These are phyloP conservation scores for Lepisosteus oculatus DNA, from an alignment of 2,113 vertebrate species.

Conservation along the genomic window DNA sequence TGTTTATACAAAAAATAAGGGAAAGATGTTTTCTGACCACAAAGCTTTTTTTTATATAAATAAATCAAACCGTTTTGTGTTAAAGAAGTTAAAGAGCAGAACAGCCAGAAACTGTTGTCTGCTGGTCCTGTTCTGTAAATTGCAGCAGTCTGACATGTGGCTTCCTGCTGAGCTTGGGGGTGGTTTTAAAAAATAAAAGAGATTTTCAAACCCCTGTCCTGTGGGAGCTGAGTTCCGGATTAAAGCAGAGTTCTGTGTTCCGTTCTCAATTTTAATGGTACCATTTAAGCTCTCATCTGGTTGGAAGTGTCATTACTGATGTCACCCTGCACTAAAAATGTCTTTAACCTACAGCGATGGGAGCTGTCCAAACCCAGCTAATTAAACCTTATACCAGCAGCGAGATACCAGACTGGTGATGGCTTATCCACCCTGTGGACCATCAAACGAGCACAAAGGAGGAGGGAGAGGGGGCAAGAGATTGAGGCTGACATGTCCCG, in stretches of 20 bases:
- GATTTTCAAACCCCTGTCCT: slow-evolving; percentile 42
- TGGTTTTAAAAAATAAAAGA: slow-evolving; percentile 34
- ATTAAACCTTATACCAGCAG: slow-evolving; percentile 3
- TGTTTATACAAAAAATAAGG: slow-evolving; percentile 29
- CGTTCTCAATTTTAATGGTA: slow-evolving; percentile 39
- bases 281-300: slow-evolving; percentile 52
- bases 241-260: slow-evolving; percentile 48
- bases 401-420: background rate
- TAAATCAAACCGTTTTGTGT: background rate
- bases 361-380: slow-evolving; percentile 27
- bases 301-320: slow-evolving; percentile 40
- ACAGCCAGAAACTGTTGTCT: slow-evolving; percentile 19
- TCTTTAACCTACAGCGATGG: slow-evolving; percentile 28
- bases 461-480: too few relatives aligned
- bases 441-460: too few relatives aligned
- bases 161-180: slow-evolving; percentile 25
- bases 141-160: slow-evolving; percentile 22
- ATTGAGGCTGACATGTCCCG: too few relatives aligned
- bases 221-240: slow-evolving; percentile 34
- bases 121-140: slow-evolving; percentile 14
- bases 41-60: slow-evolving; percentile 17
- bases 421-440: too few relatives aligned
- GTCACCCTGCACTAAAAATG: slow-evolving; percentile 31
- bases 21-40: slow-evolving; percentile 23
- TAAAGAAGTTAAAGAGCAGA: slow-evolving; percentile 11